Percentiles rank a stretch among this genome's conserved stretches.
Evolutionary conservation across 2,888 invertebrate genomes (phyloP).

Genomic region (Drosophila paracracens): DNA sequence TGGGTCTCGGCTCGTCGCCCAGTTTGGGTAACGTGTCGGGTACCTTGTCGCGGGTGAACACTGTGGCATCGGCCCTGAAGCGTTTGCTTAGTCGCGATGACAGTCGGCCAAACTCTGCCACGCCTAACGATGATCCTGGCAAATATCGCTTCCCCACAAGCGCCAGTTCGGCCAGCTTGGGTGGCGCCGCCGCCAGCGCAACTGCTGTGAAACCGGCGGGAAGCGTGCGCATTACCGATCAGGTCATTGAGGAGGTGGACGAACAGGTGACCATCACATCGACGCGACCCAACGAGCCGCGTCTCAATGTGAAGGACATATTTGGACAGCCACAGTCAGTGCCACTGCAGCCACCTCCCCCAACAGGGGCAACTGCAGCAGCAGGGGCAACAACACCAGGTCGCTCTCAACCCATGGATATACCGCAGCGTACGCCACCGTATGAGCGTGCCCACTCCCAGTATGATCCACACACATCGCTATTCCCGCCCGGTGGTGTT

Average conservation of each 20-base stretch:
- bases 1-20: constrained; percentile 85
- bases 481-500: constrained; percentile 84
- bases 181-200: constrained; percentile 45
- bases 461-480: constrained; percentile 60
- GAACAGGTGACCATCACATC: constrained; percentile 93
- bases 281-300: constrained; percentile 86
- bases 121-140: constrained; percentile 81
- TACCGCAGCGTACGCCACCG: constrained; percentile 85
- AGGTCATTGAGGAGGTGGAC: constrained; percentile 91
- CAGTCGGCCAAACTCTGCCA: constrained; percentile 84
- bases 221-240: constrained; percentile 89
- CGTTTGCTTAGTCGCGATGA: constrained; percentile 92
- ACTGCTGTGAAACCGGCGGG: constrained; percentile 74
- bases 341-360: constrained; percentile 47
- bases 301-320: constrained; percentile 88
- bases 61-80: constrained; percentile 92
- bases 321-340: constrained; percentile 84
- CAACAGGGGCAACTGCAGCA: constrained; percentile 80
- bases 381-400: constrained; percentile 83
- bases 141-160: constrained; percentile 84
- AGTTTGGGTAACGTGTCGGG: constrained; percentile 85
- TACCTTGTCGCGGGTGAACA: constrained; percentile 90
- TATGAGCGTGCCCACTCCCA: constrained; percentile 83
- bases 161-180: constrained; percentile 83
- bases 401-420: constrained; percentile 88